phyloP scores from a whole-genome alignment of 1,140 invertebrate genomes.

The Grapholita molesta region DNA sequence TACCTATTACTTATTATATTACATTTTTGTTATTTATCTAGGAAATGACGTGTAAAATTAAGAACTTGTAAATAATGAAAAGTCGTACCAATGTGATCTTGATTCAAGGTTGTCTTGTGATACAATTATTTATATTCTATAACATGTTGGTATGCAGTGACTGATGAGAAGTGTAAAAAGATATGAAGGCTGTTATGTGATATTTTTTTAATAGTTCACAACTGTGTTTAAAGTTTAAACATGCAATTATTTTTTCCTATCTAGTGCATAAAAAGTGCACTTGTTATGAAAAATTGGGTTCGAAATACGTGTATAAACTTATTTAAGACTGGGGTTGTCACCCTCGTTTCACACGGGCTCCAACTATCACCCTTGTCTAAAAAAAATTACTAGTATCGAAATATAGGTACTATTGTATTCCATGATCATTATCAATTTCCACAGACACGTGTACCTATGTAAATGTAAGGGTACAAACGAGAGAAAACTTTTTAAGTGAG shows the following conservation, averaged over 20 bases:
- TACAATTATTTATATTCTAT: constrained; percentile 12
- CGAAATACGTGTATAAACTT: too few relatives aligned
- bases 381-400: too few relatives aligned
- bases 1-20: background rate
- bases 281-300: too few relatives aligned
- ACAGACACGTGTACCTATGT: background rate
- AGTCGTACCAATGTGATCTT: background rate
- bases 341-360: too few relatives aligned
- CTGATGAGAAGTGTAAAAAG: constrained; percentile 1
- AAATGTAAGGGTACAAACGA: background rate
- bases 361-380: too few relatives aligned
- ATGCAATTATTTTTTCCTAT: too few relatives aligned
- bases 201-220: background rate
- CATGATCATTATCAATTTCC: too few relatives aligned
- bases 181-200: constrained; percentile 10
- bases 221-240: background rate
- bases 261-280: too few relatives aligned
- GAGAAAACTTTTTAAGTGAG: background rate
- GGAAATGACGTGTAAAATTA: background rate
- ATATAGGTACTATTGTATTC: too few relatives aligned
- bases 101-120: background rate
- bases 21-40: background rate
- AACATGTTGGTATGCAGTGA: background rate
- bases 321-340: too few relatives aligned
- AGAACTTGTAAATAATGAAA: background rate